A percentile compares a stretch with the other conserved stretches of the same genome.
Conservation (phyloP, 2,797 vertebrate species). For the Phalanger gymnotis region DNA sequence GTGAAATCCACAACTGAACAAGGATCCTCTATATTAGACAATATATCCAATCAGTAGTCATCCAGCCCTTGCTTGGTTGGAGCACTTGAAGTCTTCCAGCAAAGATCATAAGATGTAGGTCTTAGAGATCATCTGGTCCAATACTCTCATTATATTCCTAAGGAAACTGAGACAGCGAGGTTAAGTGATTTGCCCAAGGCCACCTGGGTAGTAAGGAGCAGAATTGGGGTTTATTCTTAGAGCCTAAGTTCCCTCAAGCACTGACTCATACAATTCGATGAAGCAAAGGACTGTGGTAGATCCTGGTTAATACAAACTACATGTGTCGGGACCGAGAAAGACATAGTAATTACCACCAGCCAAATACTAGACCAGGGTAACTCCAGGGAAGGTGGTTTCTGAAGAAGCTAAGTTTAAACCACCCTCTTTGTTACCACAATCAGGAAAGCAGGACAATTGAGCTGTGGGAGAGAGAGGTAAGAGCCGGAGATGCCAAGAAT, state of each 20-base stretch:
- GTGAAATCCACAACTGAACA: background rate
- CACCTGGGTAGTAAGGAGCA: background rate
- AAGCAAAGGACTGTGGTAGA: background rate
- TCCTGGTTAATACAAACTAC: background rate
- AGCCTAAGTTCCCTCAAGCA: background rate
- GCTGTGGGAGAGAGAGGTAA: too few species aligned
- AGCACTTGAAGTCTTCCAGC: background rate
- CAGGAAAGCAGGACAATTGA: too few species aligned
- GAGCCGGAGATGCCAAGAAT: too few species aligned
- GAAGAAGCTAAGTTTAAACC: too few species aligned
- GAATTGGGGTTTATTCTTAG: background rate
- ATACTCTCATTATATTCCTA: background rate
- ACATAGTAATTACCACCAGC: background rate
- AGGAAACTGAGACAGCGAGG: background rate
- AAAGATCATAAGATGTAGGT: background rate
- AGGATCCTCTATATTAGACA: background rate
- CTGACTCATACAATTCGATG: background rate
- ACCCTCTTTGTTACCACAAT: too few species aligned
- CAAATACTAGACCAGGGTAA: too few species aligned
- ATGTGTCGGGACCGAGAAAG: background rate
- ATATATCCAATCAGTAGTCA: background rate
- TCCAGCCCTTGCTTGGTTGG: background rate
- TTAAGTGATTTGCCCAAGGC: background rate
- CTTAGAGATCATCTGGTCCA: background rate
- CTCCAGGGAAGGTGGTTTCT: too few species aligned